Evolutionary conservation across 2,797 vertebrate species (phyloP), one percentile per base, ranked within the genome.

Genomic region (Manis pentadactyla): DNA sequence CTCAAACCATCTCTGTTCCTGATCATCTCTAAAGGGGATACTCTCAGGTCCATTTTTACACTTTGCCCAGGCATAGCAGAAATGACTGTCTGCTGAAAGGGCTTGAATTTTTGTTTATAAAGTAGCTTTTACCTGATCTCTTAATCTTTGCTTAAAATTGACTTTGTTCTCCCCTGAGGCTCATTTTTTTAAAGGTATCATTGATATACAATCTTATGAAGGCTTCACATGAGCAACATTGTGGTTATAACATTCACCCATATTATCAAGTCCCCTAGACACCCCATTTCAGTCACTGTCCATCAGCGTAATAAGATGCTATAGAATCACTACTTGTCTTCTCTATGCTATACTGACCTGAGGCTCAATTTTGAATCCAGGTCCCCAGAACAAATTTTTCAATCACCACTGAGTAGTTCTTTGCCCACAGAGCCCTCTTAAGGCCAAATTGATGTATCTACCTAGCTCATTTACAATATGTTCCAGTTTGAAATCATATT

Each of bases 141-240:
- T 95, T 77, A 57, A 84, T 51, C 64, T 94, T 95, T 88, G 49
- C n/a, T 93, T 81, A 63, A 84, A 96, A 82, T 55, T 57, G 29
- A 90, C 64, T 96, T 39, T 94, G 55, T 90, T 81, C 34, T 92
- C 93, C 27, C 25, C 53, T 53, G 74, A 89, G 63, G 53, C 51
- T 91, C 2, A 18, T 53, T 31, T 75, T 46, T 46, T 46, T 46
- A 10, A 46, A 46, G 46, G 46, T 46, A 46, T 46, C 46, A 46
- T 46, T 46, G 46, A 46, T 46, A 46, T 46, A 46, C 46, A 46
- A 46, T 46, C 46, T 46, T 46, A 46, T 46, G 46, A 46, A 46
- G 46, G 46, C 46, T 46, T 46, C 7, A 46, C 46, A 46, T 46
- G 46, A 46, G 46, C 46, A 46, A 46, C 46, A 46, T 46, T 46